Percentiles rank a stretch among this genome's conserved stretches.
Conservation (phyloP, 2,113 vertebrate species). For the Bubo scandiacus region DNA sequence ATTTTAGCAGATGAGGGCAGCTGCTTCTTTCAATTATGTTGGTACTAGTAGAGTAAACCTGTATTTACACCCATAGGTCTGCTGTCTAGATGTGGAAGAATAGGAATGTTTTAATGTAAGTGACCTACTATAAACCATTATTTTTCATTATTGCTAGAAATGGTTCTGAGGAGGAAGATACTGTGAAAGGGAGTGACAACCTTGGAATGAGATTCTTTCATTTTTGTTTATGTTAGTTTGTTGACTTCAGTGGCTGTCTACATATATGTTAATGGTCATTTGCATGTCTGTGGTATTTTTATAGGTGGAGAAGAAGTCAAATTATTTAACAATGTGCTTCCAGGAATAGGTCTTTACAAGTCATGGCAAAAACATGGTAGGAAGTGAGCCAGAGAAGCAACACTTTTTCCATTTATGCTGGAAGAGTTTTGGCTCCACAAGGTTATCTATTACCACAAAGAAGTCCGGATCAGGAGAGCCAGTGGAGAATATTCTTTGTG, state of each 20-base stretch:
- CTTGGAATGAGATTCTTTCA: neutral
- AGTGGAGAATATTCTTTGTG: conserved; percentile 30
- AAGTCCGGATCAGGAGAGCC: conserved; percentile 17
- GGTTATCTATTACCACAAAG: conserved; percentile 23
- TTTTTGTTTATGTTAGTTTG: neutral
- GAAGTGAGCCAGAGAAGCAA: conserved; percentile 20
- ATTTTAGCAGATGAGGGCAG: neutral
- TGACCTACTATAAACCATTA: neutral
- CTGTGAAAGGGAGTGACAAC: conserved; percentile 61
- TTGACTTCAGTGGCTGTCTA: neutral
- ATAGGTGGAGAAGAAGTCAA: conserved; percentile 35
- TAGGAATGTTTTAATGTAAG: neutral
- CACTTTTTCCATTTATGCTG: neutral
- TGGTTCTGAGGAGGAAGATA: conserved; percentile 65
- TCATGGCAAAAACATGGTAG: conserved; percentile 33
- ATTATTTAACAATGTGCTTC: conserved; percentile 26
- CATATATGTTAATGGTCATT: conserved; percentile 22
- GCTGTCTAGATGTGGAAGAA: neutral
- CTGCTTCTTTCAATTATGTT: neutral
- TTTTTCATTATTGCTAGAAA: conserved; percentile 62
- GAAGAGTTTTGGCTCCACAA: neutral
- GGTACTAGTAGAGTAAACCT: neutral
- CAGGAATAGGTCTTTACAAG: conserved; percentile 49
- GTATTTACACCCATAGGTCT: neutral
- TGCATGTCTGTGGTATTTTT: conserved; percentile 47